Evolutionary conservation across 2,797 vertebrate species (phyloP), one percentile per base, ranked within the genome.

Genomic region (Thalassophryne amazonica): DNA sequence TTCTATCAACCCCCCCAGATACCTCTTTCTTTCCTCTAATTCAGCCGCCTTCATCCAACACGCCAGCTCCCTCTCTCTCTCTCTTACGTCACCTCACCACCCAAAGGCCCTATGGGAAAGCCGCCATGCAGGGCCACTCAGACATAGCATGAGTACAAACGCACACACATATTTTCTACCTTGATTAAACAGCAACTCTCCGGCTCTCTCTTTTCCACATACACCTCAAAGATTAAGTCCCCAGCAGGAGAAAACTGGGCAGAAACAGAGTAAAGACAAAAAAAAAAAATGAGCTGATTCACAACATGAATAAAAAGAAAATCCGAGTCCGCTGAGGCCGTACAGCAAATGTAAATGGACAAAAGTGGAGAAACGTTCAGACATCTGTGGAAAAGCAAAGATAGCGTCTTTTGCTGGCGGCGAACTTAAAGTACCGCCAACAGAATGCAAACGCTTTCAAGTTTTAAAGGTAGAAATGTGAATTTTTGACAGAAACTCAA

Each of bases 211-310:
- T 86, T 94, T 81, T 95, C 95, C 73, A 98, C 88, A 6, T 93
- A 99, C 18, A 96, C 95, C 83, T 97, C 95, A 59, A 97, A 94
- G 74, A 99, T 90, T 82, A 98, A 76, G 83, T 98, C 96, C 73
- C 95, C 96, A 64, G 95, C 94, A 48, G 95, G 96, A 45, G 93
- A 93, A 80, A 96, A 94, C 94, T 97, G 69, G 19, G 81, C 23
- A 36, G 37, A 38, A 32, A 28, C 17, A 23, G 21, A 46, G 7
- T 3, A 3, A 18, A 3, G 21, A 29, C 11, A 2, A 7, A n/a
- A 13, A 17, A 49, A 38, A n/a, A 43, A 52, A 29, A 60, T 76
- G 39, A 63, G 59, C 13, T 6, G 29, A 65, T 72, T 72, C 60
- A 47, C 14, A 33, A 66, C 70, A 61, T 60, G 32, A 69, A 42